Evolutionary conservation across 1,140 invertebrate species (phyloP), one percentile per base, ranked within the genome.

Genomic region (Drosophila eugracilis): DNA sequence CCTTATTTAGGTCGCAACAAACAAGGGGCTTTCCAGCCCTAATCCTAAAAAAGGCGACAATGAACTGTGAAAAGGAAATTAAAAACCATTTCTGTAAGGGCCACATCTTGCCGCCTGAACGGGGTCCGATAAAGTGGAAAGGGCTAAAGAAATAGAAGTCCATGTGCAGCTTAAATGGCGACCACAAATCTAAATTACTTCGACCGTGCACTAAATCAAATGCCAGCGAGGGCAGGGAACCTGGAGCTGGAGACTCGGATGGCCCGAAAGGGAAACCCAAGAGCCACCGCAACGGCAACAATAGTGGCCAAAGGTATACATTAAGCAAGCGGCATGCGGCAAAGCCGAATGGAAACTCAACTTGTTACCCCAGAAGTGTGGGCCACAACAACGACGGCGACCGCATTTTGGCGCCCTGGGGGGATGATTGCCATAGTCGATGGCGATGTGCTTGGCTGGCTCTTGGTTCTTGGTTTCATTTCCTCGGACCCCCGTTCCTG

Each of bases 131-230:
- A 48, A 54, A 44, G 47, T 21, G 47, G 39, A 45, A 54, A 53
- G 22, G 12, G 30, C 58, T 22, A 37, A 12, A 62, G 48, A 54
- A 55, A 53, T 67, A 66, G 14, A 52, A 75, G 49, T 74, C 36
- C 45, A 45, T 37, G 59, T 66, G 50, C 45, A 39, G 62, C 63
- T 63, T 41, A 41, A 65, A 72, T 67, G 70, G 77, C 69, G 53
- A 89, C 83, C 83, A 88, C 83, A 86, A 86, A 86, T 86, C 83
- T 89, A 88, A 86, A 88, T 89, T 86, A 86, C 83, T 28, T 62
- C 74, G 39, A 75, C 73, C 48, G 47, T 66, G 78, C 81, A 81
- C 77, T 86, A 88, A 86, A 86, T 86, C 81, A 86, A 85, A 74
- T 63, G 78, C 60, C 22, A 19, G 30, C 24, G 15, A 39, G 14